Conservation (phyloP, 2,113 vertebrate genomes). For the Otus sunia region DNA sequence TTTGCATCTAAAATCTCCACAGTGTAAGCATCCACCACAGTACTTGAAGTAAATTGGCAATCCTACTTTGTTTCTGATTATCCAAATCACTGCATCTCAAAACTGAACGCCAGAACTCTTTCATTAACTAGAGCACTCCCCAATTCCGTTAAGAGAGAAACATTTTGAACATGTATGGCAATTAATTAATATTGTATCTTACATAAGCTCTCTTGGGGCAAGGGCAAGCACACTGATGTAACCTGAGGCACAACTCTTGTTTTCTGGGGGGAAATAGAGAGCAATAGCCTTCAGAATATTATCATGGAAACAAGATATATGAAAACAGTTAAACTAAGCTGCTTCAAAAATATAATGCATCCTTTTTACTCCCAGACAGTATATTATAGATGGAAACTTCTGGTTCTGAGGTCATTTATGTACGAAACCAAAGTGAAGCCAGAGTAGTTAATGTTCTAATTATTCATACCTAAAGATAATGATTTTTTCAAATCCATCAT, state of each 20-base stretch:
- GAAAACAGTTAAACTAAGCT: not conserved
- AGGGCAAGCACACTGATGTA: not conserved
- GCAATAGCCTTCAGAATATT: not conserved
- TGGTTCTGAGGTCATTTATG: not conserved
- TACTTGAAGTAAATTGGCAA: not conserved
- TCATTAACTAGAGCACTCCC: not conserved
- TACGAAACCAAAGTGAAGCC: conserved; percentile 36
- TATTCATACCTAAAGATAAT: conserved; percentile 33
- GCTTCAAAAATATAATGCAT: not conserved
- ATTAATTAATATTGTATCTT: not conserved
- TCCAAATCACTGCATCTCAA: not conserved
- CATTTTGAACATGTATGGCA: not conserved
- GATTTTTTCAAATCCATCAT: conserved; percentile 9
- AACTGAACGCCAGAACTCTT: accelerated
- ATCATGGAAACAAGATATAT: not conserved
- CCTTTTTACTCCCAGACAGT: not conserved
- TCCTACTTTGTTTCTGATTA: not conserved
- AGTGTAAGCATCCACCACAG: not conserved
- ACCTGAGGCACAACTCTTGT: not conserved
- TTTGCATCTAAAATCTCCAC: not conserved
- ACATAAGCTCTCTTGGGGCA: not conserved
- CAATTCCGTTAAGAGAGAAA: not conserved
- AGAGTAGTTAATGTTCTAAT: conserved; percentile 42
- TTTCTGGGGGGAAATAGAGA: not conserved
- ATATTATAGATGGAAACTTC: not conserved